These are phyloP conservation scores for Bombyx mandarina DNA, from an alignment of 1,140 invertebrate species.

Conservation along the genomic window DNA sequence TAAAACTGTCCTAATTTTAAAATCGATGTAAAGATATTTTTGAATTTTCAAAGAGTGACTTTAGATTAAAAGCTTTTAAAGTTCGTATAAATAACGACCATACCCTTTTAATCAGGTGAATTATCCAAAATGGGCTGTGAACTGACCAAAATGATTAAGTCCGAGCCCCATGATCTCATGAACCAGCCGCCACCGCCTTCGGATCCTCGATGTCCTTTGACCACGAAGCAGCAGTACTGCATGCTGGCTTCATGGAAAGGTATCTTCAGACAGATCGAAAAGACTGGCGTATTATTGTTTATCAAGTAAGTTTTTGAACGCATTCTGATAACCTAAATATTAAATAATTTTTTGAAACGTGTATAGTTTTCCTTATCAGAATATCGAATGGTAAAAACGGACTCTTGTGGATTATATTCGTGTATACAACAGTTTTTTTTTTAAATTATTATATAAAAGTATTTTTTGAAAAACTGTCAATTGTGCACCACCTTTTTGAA, in stretches of 20 bases:
- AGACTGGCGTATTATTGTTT: conserved; percentile 53
- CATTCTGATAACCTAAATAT: neutral
- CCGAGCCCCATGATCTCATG: conserved; percentile 37
- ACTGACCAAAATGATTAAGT: conserved; percentile 42
- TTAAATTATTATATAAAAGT: too few relatives aligned
- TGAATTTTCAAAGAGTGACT: too few relatives aligned
- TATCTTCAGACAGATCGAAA: conserved; percentile 56
- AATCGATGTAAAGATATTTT: too few relatives aligned
- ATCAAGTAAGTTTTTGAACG: conserved; percentile 44
- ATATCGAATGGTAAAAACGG: too few relatives aligned
- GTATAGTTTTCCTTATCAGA: too few relatives aligned
- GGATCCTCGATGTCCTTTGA: conserved; percentile 50
- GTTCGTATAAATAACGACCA: too few relatives aligned
- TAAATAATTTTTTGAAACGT: neutral
- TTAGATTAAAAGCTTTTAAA: too few relatives aligned
- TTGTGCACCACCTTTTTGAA: too few relatives aligned
- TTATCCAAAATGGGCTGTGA: conserved; percentile 44
- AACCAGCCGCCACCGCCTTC: conserved; percentile 41
- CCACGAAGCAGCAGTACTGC: conserved; percentile 56
- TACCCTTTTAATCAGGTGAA: neutral
- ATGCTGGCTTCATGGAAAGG: conserved; percentile 63
- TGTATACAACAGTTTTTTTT: too few relatives aligned
- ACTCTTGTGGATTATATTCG: too few relatives aligned
- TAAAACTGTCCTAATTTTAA: too few relatives aligned
- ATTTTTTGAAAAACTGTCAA: too few relatives aligned